Evolutionary conservation across 2,113 vertebrate species (phyloP).

Genomic region (Mohoua ochrocephala): DNA sequence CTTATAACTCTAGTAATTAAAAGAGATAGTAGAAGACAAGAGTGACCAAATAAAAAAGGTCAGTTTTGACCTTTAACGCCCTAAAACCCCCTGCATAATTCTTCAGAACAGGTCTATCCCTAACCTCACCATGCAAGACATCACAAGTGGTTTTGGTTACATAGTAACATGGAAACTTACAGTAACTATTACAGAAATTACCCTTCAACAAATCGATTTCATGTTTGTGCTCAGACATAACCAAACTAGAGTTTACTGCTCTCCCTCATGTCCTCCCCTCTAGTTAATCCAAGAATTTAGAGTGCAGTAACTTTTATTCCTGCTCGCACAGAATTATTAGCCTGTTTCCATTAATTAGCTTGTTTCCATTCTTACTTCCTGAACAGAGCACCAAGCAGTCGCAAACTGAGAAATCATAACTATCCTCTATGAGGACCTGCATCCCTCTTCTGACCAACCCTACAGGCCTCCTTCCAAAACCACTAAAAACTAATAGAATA

Average conservation of each 20-base stretch:
- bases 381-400: neutral
- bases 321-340: neutral
- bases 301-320: neutral
- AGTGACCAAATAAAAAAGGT: neutral
- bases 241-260: neutral
- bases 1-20: neutral
- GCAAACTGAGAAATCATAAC: neutral
- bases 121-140: neutral
- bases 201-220: neutral
- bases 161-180: accelerated
- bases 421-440: neutral
- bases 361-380: neutral
- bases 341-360: neutral
- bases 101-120: neutral
- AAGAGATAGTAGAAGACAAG: neutral
- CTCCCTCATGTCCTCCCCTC: neutral
- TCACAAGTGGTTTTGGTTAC: neutral
- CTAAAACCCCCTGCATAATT: neutral
- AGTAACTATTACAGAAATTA: neutral
- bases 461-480: neutral
- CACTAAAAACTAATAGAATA: neutral
- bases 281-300: neutral
- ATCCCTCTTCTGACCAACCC: neutral
- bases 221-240: neutral
- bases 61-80: no score